Evolutionary conservation across 1,140 invertebrate genomes (phyloP).

Genomic region (Asbolus verrucosus): DNA sequence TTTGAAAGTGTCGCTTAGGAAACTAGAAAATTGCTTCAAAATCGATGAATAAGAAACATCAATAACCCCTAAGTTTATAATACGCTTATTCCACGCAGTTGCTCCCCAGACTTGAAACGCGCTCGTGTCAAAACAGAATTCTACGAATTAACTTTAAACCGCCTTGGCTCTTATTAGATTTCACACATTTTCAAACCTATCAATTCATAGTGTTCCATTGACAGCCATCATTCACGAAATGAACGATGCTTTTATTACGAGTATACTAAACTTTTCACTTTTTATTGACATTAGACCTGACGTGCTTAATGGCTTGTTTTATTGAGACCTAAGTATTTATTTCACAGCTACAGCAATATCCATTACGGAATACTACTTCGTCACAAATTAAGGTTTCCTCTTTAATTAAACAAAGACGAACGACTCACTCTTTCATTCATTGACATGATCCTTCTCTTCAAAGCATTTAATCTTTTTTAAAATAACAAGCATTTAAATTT

Average conservation of each 20-base stretch:
- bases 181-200: constrained; percentile 30
- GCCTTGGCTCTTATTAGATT: constrained; percentile 22
- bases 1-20: constrained; percentile 16
- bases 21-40: constrained; percentile 34
- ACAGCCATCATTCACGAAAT: constrained; percentile 26
- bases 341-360: constrained; percentile 26
- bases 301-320: constrained; percentile 36
- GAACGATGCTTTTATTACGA: constrained; percentile 26
- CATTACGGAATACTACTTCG: constrained; percentile 34
- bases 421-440: background rate
- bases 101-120: background rate
- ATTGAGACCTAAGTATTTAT: constrained; percentile 38
- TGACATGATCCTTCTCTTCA: background rate
- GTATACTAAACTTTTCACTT: constrained; percentile 31
- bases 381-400: constrained; percentile 29
- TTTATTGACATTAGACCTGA: constrained; percentile 37
- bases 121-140: constrained; percentile 26
- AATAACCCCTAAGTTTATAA: constrained; percentile 27
- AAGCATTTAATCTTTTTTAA: background rate
- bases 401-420: constrained; percentile 19
- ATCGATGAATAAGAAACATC: constrained; percentile 34
- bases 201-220: constrained; percentile 12
- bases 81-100: constrained; percentile 25
- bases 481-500: too few species aligned
- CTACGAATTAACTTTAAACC: constrained; percentile 16